Evolutionary conservation across 2,113 vertebrate species (phyloP).

Genomic region (Carettochelys insculpta): DNA sequence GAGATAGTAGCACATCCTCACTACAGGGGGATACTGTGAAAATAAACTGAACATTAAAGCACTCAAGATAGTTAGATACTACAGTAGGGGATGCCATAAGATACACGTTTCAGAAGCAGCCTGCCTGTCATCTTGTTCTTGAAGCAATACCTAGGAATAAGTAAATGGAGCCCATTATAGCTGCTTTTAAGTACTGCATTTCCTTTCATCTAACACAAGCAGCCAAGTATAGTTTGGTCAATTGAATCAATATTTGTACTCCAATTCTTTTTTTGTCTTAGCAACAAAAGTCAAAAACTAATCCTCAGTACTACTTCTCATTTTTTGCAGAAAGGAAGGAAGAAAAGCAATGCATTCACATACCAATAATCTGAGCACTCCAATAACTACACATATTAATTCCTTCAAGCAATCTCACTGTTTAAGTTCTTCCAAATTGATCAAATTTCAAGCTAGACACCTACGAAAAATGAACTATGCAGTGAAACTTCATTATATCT

Average conservation of each 20-base stretch:
- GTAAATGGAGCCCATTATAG: rapidly evolving
- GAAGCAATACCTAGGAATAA: background rate
- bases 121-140: background rate
- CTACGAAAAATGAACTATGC: background rate
- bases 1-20: no score
- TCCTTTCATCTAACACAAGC: background rate
- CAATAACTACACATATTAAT: background rate
- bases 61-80: background rate
- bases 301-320: background rate
- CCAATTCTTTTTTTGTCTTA: background rate
- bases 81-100: background rate
- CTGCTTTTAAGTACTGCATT: background rate
- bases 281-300: background rate
- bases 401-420: background rate
- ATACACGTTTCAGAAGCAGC: background rate
- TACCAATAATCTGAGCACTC: background rate
- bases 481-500: background rate
- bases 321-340: background rate
- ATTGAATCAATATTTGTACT: background rate
- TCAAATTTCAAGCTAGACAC: background rate
- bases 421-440: background rate
- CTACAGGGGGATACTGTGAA: background rate
- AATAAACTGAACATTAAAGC: background rate
- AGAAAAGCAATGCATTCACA: background rate
- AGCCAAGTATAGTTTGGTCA: background rate